Conservation (phyloP, 2,888 invertebrate genomes). For the Loripinus fragilis region DNA sequence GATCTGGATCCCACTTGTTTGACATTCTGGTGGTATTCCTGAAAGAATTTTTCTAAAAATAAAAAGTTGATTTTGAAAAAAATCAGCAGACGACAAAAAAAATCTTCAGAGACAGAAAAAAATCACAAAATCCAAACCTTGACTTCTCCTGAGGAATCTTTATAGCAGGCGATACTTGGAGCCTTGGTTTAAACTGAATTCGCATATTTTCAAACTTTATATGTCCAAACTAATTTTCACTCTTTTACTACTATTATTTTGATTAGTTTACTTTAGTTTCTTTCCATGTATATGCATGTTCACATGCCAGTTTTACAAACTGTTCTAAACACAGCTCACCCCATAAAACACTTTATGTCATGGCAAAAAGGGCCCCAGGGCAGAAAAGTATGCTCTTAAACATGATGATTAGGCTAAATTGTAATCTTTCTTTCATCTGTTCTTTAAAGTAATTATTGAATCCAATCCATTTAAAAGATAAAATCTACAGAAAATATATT, state of each 20-base stretch:
- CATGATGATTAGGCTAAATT: neutral
- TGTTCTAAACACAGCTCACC: neutral
- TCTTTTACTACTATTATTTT: no score
- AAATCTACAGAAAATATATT: neutral
- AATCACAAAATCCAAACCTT: neutral
- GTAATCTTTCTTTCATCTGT: neutral
- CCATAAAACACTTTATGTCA: neutral
- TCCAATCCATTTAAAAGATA: neutral
- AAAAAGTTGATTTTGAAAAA: no score
- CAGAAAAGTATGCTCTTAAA: neutral
- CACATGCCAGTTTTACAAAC: no score
- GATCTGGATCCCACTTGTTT: no score
- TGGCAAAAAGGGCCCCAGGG: neutral
- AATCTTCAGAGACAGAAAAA: neutral
- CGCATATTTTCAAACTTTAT: neutral
- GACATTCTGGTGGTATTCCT: no score
- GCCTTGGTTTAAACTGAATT: constrained; percentile 15
- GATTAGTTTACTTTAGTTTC: no score
- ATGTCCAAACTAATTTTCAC: no score
- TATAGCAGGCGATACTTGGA: neutral
- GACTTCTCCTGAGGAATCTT: neutral
- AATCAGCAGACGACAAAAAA: no score
- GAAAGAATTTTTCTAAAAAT: no score
- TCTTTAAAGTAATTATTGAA: neutral
- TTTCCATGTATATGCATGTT: no score